Evolutionary conservation across 2,113 vertebrate species (phyloP), one percentile per base, ranked within the genome.

Genomic region (Corapipo altera): DNA sequence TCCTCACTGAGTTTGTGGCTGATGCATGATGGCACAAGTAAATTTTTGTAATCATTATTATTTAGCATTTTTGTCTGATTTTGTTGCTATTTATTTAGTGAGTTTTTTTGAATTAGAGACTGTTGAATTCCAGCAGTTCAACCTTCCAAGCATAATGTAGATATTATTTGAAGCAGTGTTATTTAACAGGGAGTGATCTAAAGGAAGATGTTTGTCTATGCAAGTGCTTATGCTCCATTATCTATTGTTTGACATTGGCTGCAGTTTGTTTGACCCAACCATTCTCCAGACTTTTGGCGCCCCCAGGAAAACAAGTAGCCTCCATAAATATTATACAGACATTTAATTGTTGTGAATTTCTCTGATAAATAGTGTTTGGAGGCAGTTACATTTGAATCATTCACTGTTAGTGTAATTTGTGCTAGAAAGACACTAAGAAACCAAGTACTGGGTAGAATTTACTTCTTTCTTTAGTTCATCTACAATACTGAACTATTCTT

Each of bases 311-410:
- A 93, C 75, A 95, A 96, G 94, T 83, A 91, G 67, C 91, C 55
- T 88, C 71, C 79, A 64, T 96, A 97, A 96, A 96, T 96, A 96
- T 91, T 93, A 48, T 44, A 27, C 61, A 65, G 82, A 93, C 52
- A 6, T 88, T 62, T 85, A 85, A 91, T 77, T 95, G 94, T 93
- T 96, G 85, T 93, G 91, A 91, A 74, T 93, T 91, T 85, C 78
- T 82, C 81, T 95, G 89, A 80, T 74, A 88, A 91, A 95, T 90
- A 80, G 62, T 73, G 59, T 94, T 95, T 85, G 71, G 76, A 96
- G 67, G 51, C 75, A 80, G 71, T 72, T 91, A 51, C 8, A 30
- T 83, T 74, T 94, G 75, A 94, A 83, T 86, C 27, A 52, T 74
- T 96, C 39, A 41, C 78, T 81, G 58, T 78, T 79, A 76, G 74